Conservation (phyloP, 2,888 invertebrate species). For the Caradrina kadenii region DNA sequence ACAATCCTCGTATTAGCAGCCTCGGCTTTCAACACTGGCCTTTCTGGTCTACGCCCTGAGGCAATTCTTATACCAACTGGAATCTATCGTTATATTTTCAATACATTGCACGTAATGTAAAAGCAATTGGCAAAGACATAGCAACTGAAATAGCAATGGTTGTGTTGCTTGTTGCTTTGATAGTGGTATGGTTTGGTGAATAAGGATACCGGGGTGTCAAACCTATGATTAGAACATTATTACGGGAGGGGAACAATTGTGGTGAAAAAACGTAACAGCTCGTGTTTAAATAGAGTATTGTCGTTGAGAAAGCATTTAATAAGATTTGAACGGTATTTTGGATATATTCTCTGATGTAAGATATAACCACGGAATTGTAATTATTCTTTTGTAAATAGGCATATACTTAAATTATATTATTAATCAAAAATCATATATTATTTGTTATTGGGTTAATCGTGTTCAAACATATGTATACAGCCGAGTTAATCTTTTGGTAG, state of each 20-base stretch:
- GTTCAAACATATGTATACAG: too few relatives aligned
- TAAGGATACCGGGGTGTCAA: conserved; percentile 79
- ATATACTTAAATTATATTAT: conserved; percentile 7
- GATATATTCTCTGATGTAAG: conserved; percentile 15
- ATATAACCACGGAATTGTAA: conserved; percentile 12
- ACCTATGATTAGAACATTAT: conserved; percentile 88
- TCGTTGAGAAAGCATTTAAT: conserved; percentile 63
- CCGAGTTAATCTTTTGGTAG: too few relatives aligned
- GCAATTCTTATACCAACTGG: conserved; percentile 45
- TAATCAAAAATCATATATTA: conserved; percentile 1
- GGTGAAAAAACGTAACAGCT: conserved; percentile 79
- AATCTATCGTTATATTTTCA: conserved; percentile 25
- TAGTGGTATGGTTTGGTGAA: conserved; percentile 27
- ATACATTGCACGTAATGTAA: conserved; percentile 65
- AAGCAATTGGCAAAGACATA: not conserved
- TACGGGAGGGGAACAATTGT: conserved; percentile 81
- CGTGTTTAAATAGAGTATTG: conserved; percentile 70
- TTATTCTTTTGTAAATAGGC: conserved; percentile 2
- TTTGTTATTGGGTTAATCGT: not conserved
- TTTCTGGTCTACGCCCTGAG: conserved; percentile 68
- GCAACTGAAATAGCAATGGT: conserved; percentile 65
- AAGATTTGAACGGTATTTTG: conserved; percentile 45
- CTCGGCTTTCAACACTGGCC: conserved; percentile 76
- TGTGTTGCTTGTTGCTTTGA: conserved; percentile 5
- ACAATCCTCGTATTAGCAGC: conserved; percentile 84